Conservation (phyloP, 1,140 invertebrate genomes). For the Papilio machaon region DNA sequence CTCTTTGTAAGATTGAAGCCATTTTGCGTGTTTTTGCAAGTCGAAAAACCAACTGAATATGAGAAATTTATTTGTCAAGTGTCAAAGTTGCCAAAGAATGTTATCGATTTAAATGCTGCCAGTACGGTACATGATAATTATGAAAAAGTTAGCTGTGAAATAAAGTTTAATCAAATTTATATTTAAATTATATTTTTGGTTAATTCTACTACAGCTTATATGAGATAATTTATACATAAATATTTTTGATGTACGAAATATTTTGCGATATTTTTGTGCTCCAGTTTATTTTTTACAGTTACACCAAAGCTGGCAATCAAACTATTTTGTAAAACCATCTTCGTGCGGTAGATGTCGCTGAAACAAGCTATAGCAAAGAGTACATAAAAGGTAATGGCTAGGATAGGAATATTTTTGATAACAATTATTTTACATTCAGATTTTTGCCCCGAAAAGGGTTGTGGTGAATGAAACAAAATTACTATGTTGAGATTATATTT, state of each 20-base stretch:
- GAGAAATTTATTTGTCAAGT: slow-evolving; percentile 42
- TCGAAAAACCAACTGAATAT: slow-evolving; percentile 25
- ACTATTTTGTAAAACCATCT: neutral
- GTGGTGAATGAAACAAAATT: neutral
- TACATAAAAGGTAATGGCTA: too few species aligned
- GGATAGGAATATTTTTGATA: neutral
- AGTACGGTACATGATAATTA: neutral
- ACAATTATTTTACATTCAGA: neutral
- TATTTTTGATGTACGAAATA: too few species aligned
- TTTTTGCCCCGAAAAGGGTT: neutral
- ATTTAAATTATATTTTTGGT: too few species aligned
- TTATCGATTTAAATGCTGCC: slow-evolving; percentile 28
- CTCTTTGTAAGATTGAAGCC: slow-evolving; percentile 65
- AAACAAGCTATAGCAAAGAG: neutral
- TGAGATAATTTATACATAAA: too few species aligned
- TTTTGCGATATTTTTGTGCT: too few species aligned
- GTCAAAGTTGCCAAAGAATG: slow-evolving; percentile 15
- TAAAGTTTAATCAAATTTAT: too few species aligned
- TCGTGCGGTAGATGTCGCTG: neutral
- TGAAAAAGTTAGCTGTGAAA: too few species aligned
- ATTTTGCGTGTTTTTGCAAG: slow-evolving; percentile 50
- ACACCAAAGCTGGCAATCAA: neutral
- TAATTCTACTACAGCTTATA: too few species aligned
- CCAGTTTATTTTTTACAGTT: neutral
- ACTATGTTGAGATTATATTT: neutral